These are phyloP conservation scores for Pristionchus entomophagus DNA, from an alignment of 2,888 invertebrate species.

Conservation along the genomic window DNA sequence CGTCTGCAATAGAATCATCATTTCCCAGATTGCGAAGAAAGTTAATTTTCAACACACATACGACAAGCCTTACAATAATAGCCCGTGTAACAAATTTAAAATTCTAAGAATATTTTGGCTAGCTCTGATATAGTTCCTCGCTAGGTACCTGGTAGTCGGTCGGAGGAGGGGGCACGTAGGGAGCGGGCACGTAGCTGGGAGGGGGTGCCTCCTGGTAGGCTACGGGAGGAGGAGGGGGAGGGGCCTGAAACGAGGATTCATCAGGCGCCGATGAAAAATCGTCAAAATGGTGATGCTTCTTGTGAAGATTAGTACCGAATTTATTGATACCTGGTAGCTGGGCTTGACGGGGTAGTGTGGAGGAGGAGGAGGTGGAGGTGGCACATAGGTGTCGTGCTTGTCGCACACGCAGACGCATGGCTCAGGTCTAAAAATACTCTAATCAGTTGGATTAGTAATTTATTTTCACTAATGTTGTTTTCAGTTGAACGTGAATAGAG, in stretches of 20 bases:
- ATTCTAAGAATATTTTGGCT: too few species aligned
- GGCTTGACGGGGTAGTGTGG: background rate
- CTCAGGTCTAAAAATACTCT: background rate
- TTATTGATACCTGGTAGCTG: too few species aligned
- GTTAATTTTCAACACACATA: too few species aligned
- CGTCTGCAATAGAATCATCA: conserved; percentile 12
- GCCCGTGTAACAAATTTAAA: too few species aligned
- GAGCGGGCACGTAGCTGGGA: conserved; percentile 32
- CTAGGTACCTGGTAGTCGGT: conserved; percentile 25
- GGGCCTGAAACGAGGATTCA: background rate
- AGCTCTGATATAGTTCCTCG: too few species aligned
- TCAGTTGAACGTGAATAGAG: too few species aligned
- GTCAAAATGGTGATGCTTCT: too few species aligned
- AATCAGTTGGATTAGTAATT: too few species aligned
- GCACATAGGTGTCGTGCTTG: background rate
- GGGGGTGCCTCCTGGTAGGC: conserved; percentile 33
- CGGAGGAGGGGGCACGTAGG: conserved; percentile 3
- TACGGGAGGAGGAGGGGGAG: conserved; percentile 1
- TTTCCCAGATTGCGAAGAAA: background rate
- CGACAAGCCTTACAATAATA: too few species aligned
- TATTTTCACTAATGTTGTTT: too few species aligned
- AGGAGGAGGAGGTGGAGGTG: conserved; percentile 35
- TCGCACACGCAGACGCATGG: conserved; percentile 45
- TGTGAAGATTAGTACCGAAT: too few species aligned
- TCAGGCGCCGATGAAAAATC: too few species aligned